These are phyloP conservation scores for Hypotaenidia okinawae DNA, from an alignment of 2,797 vertebrate genomes.

Conservation along the genomic window DNA sequence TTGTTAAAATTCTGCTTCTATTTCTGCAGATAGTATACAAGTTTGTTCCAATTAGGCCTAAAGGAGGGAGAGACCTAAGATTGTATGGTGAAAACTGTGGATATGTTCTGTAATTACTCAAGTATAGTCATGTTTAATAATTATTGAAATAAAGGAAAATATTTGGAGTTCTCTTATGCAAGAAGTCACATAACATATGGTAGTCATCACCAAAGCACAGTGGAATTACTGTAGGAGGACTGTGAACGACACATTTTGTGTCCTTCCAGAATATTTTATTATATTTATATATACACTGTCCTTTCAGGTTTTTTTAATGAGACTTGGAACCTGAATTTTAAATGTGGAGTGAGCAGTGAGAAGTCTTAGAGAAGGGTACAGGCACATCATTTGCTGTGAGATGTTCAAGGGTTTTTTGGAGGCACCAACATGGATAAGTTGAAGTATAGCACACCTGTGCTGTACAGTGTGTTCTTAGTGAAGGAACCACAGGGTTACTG, in stretches of 20 bases:
- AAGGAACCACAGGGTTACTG: neutral
- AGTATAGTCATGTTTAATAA: conserved; percentile 32
- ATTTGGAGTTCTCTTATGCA: conserved; percentile 19
- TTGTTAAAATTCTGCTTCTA: neutral
- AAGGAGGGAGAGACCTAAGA: neutral
- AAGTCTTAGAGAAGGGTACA: neutral
- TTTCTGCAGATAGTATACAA: neutral
- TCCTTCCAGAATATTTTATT: neutral
- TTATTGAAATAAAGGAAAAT: conserved; percentile 42
- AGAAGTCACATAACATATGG: conserved; percentile 41
- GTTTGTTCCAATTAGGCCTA: neutral
- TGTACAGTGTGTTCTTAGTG: neutral
- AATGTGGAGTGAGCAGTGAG: neutral
- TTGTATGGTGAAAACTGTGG: neutral
- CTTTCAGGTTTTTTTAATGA: neutral
- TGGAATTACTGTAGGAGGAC: conserved; percentile 52
- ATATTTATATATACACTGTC: neutral
- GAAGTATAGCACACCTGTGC: neutral
- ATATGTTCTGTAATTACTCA: conserved; percentile 6
- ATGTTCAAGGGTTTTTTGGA: neutral
- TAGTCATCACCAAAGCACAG: conserved; percentile 11
- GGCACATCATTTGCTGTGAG: neutral
- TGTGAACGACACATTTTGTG: neutral
- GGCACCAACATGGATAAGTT: neutral
- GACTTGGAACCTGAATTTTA: neutral